Base-by-base conservation (phyloP, 1,140 invertebrate genomes). In the Ostrea edulis region DNA sequence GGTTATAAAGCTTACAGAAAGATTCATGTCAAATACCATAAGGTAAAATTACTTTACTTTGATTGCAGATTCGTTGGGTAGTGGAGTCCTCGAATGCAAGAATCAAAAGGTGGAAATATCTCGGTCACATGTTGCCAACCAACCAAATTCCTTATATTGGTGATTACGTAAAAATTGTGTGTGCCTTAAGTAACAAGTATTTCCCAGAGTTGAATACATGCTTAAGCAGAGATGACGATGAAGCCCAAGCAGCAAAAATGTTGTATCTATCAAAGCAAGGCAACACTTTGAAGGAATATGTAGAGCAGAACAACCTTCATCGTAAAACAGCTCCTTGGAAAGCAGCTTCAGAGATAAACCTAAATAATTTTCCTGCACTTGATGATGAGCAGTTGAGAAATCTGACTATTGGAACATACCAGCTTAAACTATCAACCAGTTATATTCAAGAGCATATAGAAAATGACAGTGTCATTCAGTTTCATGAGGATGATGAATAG, bases 51-150 rank as follows among this genome's bases (percentile, higher is more conserved):
- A n/a, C n/a, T 12, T 55, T 55, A 55, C 54, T 55, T 55, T 55
- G 54, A 55, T 55, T 87, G 62, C 82, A 90, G 89, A 82, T 88
- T 25, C 82, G 89, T 58, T 90, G 88, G 86, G 86, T 90, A 11
- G 87, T 89, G 14, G 88, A 89, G 58, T 87, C 88, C 20, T 86
- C 86, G 20, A 89, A 90, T 85, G 82, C 90, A n/a, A 82, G 87
- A 58, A 87, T 90, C 25, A 88, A 90, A 22, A 35, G 55, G 8
- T 88, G 85, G 62, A 90, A 88, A 65, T 90, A 81, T 35, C 51
- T 88, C 0, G 82, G 85, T 62, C 58, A 83, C 20, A 35, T 86
- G 11, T 53, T 90, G 17, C 87, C 89, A 55, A 88, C 87, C 0
- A 84, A 55, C 44, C 87, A 87, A 54, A 68, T 90, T 9, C 87